A percentile compares a stretch with the other conserved stretches of the same genome.
These are phyloP conservation scores for Lagopus muta DNA, from an alignment of 2,113 vertebrate species.

Conservation along the genomic window DNA sequence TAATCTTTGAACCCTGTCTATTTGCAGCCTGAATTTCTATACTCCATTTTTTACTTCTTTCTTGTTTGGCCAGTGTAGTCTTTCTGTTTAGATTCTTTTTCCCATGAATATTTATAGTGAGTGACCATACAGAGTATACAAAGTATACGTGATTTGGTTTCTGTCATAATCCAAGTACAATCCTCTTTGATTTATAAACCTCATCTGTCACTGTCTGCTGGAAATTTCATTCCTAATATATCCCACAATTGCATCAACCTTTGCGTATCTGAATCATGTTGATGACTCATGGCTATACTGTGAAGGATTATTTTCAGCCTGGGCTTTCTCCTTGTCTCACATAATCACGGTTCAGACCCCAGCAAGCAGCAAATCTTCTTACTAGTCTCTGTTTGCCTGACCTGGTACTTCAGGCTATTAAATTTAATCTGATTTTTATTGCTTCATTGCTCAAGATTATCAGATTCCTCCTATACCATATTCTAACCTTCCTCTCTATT, in stretches of 20 bases:
- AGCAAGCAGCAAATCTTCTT: slow-evolving; percentile 37
- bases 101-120: neutral
- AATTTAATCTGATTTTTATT: slow-evolving; percentile 41
- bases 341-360: neutral
- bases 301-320: slow-evolving; percentile 47
- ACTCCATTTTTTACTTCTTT: neutral
- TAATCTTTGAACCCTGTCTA: neutral
- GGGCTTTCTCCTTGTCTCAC: neutral
- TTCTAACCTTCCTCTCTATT: neutral
- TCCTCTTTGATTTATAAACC: neutral
- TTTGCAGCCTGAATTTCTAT: neutral
- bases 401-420: neutral
- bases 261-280: slow-evolving; percentile 42
- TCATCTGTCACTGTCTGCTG: neutral
- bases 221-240: slow-evolving; percentile 7
- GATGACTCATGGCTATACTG: slow-evolving; percentile 45
- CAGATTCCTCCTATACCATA: neutral
- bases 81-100: neutral
- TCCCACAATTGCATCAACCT: slow-evolving; percentile 3
- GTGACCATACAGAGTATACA: neutral
- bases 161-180: neutral
- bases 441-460: slow-evolving; percentile 6
- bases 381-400: neutral
- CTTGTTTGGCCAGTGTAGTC: neutral
- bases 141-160: neutral